Evolutionary conservation across 1,140 invertebrate species (phyloP), one percentile per base, ranked within the genome.

Genomic region (Drosophila ambigua): DNA sequence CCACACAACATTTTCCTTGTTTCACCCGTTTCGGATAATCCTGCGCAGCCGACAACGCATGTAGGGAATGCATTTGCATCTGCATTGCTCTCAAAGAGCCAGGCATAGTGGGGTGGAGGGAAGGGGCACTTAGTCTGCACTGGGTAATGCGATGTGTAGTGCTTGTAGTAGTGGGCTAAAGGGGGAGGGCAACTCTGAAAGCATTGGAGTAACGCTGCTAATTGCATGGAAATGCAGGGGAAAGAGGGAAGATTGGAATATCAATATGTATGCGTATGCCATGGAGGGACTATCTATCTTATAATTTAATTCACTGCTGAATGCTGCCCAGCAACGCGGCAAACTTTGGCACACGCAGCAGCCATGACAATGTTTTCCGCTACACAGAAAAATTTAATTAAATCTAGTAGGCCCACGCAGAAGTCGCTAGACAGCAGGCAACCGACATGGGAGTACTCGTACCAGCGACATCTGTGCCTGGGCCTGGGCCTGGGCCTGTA

Each of bases 331-430:
- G 31, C 35, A 58, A 59, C 50, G 24, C 9, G 11, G 35, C 20
- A 72, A 79, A 79, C 65, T 79, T 79, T 61, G 41, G 65, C 65
- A 50, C 52, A 69, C 51, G 15, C 15, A 43, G 48, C 61, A 66
- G 57, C 74, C 79, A 62, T 72, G 77, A 68, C 58, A 62, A 66
- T 69, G 63, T 64, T 83, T 64, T 74, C 24, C 11, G 46, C 46
- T 67, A 67, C 31, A 39, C 35, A 39, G 35, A 81, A 53, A 85
- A 87, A 82, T 87, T 87, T 88, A 87, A 87, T 87, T 87, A 87
- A 87, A 82, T 81, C 69, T 78, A 76, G 51, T 75, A 85, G 82
- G 82, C 78, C 74, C 76, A 67, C 51, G 62, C 54, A 45, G 52
- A 24, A 57, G 44, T 58, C 16, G 26, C 13, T 45, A 49, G 54